phyloP scores from a whole-genome alignment of 2,888 invertebrate species.

The Eutolmus rufibarbis region DNA sequence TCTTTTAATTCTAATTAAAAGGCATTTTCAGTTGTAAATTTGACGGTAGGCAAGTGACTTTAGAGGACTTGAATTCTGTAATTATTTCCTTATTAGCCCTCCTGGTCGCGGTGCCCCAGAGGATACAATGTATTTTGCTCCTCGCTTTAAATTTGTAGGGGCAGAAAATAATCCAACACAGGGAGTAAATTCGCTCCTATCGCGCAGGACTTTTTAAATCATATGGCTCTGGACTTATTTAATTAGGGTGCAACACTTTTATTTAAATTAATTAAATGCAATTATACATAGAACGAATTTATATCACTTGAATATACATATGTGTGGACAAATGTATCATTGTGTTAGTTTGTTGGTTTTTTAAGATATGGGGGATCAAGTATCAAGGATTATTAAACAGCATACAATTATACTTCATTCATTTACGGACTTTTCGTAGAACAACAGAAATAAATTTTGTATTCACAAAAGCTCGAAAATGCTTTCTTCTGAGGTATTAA shows the following conservation, averaged over 20 bases:
- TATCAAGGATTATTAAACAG: no score
- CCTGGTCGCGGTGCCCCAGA: neutral
- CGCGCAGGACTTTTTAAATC: neutral
- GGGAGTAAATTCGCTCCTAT: neutral
- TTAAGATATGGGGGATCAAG: no score
- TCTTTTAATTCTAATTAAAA: conserved; percentile 36
- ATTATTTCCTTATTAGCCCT: conserved; percentile 30
- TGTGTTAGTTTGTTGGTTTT: no score
- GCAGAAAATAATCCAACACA: neutral
- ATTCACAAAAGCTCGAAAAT: no score
- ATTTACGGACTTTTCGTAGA: no score
- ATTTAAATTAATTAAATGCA: neutral
- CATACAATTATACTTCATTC: no score
- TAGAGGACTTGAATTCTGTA: conserved; percentile 12
- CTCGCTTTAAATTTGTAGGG: neutral
- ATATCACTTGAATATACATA: neutral
- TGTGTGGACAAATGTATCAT: no score
- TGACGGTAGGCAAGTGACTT: neutral
- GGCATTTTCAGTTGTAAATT: conserved; percentile 23
- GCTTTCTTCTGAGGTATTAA: no score
- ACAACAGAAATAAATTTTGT: no score
- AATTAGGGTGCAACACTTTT: neutral
- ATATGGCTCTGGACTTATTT: neutral
- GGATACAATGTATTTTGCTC: neutral
- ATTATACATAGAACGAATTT: no score